Conservation (phyloP, 2,888 invertebrate species). For the Laspeyria flexula region DNA sequence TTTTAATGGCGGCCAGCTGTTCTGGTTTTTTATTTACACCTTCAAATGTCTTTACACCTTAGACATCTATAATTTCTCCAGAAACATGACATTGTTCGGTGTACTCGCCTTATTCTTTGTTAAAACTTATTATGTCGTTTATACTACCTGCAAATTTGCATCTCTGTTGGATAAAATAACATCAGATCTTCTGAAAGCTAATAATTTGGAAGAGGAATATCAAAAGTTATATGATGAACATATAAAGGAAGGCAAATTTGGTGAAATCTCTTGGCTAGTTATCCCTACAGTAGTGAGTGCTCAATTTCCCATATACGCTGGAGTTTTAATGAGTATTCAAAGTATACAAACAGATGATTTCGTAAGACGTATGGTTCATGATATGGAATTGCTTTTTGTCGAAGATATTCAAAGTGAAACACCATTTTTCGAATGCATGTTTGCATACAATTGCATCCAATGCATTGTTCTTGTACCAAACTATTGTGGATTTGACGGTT, state of each 20-base stretch:
- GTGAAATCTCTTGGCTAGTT: constrained; percentile 59
- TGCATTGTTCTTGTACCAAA: constrained; percentile 57
- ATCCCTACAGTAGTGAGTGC: constrained; percentile 58
- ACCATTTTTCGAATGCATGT: constrained; percentile 67
- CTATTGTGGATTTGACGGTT: constrained; percentile 68
- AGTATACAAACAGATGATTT: constrained; percentile 57
- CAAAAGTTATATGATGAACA: constrained; percentile 59
- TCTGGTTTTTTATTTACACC: constrained; percentile 63
- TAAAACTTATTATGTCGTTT: constrained; percentile 63
- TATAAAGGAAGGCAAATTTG: constrained; percentile 57
- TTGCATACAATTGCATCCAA: constrained; percentile 60
- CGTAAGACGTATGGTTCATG: constrained; percentile 64
- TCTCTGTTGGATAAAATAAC: constrained; percentile 59
- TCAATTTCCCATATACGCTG: constrained; percentile 66
- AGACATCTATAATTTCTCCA: constrained; percentile 64
- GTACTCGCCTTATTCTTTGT: constrained; percentile 60
- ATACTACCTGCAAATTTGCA: constrained; percentile 55
- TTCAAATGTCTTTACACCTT: constrained; percentile 51
- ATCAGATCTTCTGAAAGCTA: constrained; percentile 59
- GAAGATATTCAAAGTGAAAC: constrained; percentile 65
- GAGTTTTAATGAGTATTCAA: constrained; percentile 55
- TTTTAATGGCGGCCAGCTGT: constrained; percentile 53
- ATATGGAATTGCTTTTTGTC: constrained; percentile 63
- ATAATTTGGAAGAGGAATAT: constrained; percentile 57
- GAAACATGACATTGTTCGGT: constrained; percentile 62